phyloP scores from a whole-genome alignment of 2,113 vertebrate species.

The Catharus fuscescens region DNA sequence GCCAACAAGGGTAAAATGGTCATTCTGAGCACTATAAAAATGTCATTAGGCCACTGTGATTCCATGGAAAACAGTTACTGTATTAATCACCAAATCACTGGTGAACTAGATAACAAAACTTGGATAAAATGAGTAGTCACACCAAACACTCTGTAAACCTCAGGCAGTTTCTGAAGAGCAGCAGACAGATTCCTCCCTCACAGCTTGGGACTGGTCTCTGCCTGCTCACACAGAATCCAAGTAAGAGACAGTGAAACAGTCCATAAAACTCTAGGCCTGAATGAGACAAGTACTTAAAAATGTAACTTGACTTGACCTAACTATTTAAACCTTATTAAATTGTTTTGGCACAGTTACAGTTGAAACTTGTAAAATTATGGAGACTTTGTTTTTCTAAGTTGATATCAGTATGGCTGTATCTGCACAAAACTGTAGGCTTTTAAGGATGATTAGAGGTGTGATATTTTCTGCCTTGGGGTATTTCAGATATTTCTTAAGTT shows the following conservation, averaged over 20 bases:
- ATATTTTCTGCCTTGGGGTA: background rate
- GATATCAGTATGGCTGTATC: background rate
- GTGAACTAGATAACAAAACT: background rate
- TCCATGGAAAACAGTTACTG: background rate
- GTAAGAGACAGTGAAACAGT: background rate
- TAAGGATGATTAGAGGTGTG: background rate
- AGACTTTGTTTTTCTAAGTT: background rate
- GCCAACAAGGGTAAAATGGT: slow-evolving; percentile 74
- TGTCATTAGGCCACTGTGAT: background rate
- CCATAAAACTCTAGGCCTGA: background rate
- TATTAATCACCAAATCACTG: background rate
- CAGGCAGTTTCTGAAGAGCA: background rate
- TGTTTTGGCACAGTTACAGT: background rate
- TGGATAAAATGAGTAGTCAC: background rate
- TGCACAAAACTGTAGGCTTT: background rate
- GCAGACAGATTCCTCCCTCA: background rate
- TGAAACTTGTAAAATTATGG: background rate
- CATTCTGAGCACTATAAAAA: background rate
- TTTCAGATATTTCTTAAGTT: background rate
- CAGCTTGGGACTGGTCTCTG: background rate
- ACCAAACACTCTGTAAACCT: background rate
- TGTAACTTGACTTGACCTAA: background rate
- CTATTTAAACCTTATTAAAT: background rate
- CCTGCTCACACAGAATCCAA: background rate
- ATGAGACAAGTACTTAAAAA: background rate